Evolutionary conservation across 2,888 invertebrate genomes (phyloP), one percentile per base, ranked within the genome.

Genomic region (Nematopogon swammerdamellus): DNA sequence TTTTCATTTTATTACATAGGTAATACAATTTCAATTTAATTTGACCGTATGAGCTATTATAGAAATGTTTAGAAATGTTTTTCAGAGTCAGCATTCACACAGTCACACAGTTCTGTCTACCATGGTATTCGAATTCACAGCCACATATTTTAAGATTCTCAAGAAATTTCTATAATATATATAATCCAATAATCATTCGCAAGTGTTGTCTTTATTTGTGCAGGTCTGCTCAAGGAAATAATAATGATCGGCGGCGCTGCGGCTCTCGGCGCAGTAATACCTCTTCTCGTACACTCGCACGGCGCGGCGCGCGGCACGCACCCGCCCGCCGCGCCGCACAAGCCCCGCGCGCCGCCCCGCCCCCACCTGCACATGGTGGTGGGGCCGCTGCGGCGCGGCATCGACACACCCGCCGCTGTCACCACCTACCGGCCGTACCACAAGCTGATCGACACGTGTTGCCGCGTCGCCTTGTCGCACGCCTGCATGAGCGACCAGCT

Each of bases 391-490:
- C 63, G 84, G 86, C 50, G 86, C 89, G 0, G 89, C 72, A 92
- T 92, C 92, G 87, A 89, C 50, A 87, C 92, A 51, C 90, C 91
- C 10, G 85, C 44, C 18, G 18, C 19, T 3, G 18, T 10, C 19
- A 88, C 88, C 55, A 14, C 36, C 11, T 95, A 91, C 71, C 73
- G 86, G 20, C 95, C 95, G 0, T 96, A 96, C 68, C 95, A 96
- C 67, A 88, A 88, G 62, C 88, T 96, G 54, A 87, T 96, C 76
- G 77, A 77, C 54, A 73, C 75, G 49, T 77, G 77, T 80, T 91
- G 95, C 70, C 85, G 95, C 44, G 85, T 95, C 63, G 95, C 95
- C 51, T 90, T 95, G 53, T 91, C 90, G 64, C 89, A 92, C 59
- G 91, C 93, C 61, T 89, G 89, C 60, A 85, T 96, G 72, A 90